A percentile compares a stretch with the other conserved stretches of the same genome.
These are phyloP conservation scores for Chrysolophus pictus DNA, from an alignment of 2,797 vertebrate genomes.

Conservation along the genomic window DNA sequence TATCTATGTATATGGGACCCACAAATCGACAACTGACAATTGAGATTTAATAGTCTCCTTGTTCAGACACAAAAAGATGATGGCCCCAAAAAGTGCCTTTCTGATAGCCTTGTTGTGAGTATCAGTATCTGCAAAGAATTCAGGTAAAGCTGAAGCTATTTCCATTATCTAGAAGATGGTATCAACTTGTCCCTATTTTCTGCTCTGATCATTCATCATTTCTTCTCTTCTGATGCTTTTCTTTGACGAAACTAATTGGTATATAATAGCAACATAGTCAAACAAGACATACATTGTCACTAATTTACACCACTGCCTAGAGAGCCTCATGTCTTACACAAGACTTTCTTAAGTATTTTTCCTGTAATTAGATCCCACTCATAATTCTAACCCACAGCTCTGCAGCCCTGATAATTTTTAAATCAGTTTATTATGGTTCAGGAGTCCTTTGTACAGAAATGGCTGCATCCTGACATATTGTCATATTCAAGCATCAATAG, in stretches of 20 bases:
- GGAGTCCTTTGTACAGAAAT: conserved; percentile 27
- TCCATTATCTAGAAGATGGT: not conserved
- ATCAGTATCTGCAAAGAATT: not conserved
- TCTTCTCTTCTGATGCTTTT: not conserved
- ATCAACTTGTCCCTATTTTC: not conserved
- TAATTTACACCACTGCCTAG: not conserved
- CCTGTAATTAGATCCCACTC: not conserved
- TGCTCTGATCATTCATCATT: not conserved
- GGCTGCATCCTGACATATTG: conserved; percentile 43
- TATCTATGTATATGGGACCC: not conserved
- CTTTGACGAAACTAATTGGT: not conserved
- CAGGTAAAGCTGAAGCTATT: not conserved
- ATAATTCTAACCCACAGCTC: not conserved
- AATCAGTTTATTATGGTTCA: not conserved
- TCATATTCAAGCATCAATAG: conserved; percentile 48
- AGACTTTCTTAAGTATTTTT: not conserved
- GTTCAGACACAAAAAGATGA: not conserved
- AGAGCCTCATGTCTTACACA: not conserved
- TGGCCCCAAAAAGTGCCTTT: not conserved
- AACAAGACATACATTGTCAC: not conserved
- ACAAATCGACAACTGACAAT: not conserved
- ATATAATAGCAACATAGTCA: not conserved
- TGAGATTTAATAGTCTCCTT: not conserved
- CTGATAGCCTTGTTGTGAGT: not conserved
- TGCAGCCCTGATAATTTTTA: not conserved